Evolutionary conservation across 2,113 vertebrate genomes (phyloP), one percentile per base, ranked within the genome.

Genomic region (Sapajus apella): DNA sequence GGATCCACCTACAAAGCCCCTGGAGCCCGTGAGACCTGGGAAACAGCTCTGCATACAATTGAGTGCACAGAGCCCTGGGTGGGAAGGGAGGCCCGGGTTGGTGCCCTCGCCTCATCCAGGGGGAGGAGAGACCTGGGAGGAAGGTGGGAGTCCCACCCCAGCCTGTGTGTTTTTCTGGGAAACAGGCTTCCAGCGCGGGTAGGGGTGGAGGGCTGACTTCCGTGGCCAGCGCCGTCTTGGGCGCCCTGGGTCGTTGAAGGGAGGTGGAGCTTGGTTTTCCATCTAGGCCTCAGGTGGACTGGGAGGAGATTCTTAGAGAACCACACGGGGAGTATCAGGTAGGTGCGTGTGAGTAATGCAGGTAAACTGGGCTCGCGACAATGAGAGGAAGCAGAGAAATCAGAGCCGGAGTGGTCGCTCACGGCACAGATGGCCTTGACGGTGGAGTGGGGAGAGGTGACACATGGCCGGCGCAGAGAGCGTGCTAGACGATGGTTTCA

Each of bases 131-230:
- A 8, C 13, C 43, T 16, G 47, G 10, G 11, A 21, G 64, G 32
- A 68, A 47, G 86, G 1, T 0, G 0, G 30, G 64, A 14, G 14
- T n/a, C 35, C 6, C n/a, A 16, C 32, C 43, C 45, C n/a, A 2
- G 12, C 16, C 80, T 40, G 45, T 11, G 32, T 2, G 0, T 47
- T 40, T 52, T 37, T 68, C 66, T 66, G 5, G 13, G 50, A 17
- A 3, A 37, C 10, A 52, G 75, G 5, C 13, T 77, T 72, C 37
- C 50, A 47, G 3, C 2, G 20, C 13, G 0, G 52, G 55, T 8
- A n/a, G 21, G n/a, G 0, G 0, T 1, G 14, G 56, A 5, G 45
- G 77, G 32, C 6, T 25, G 35, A 5, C 66, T 82, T 56, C 27
- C 23, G 30, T 14, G 32, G 55, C 14, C 45, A 23, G 58, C 3